Evolutionary conservation across 92 coral and sea anemone genomes (phyloP).

Genomic region (Umimayanthus kanabou): DNA sequence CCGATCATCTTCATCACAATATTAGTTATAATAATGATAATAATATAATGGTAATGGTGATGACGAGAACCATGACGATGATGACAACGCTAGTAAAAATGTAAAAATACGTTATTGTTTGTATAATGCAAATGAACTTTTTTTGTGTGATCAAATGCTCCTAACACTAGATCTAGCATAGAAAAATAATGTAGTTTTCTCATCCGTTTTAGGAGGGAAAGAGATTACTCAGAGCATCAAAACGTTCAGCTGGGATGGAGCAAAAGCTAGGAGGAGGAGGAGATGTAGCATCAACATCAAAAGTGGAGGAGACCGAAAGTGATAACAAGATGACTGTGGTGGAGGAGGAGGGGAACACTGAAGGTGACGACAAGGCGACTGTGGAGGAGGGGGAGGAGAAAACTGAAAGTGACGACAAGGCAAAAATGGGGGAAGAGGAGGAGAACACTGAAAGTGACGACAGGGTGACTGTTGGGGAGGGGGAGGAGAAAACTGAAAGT

Average conservation of each 20-base stretch:
- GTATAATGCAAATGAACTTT: background rate
- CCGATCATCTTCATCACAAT: too few relatives aligned
- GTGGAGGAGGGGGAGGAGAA: background rate
- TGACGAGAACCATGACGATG: too few relatives aligned
- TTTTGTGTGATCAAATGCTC: background rate
- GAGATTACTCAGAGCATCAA: conserved; percentile 4
- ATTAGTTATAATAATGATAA: too few relatives aligned
- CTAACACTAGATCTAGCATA: background rate
- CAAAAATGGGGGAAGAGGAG: background rate
- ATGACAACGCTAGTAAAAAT: too few relatives aligned
- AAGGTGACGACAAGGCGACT: background rate
- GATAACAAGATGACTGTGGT: background rate
- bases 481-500: background rate
- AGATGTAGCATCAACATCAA: background rate
- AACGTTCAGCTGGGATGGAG: conserved; percentile 23
- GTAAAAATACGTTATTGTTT: too few relatives aligned
- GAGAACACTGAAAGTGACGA: background rate
- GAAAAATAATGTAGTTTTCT: background rate
- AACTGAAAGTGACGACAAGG: background rate
- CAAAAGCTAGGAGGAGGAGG: background rate
- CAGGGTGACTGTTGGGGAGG: background rate
- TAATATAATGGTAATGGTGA: too few relatives aligned
- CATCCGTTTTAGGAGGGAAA: conserved; percentile 5
- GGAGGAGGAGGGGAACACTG: background rate
- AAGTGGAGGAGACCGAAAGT: background rate